Evolutionary conservation across 2,888 invertebrate genomes (phyloP), one percentile per base, ranked within the genome.

Genomic region (Oxytorus armatus): DNA sequence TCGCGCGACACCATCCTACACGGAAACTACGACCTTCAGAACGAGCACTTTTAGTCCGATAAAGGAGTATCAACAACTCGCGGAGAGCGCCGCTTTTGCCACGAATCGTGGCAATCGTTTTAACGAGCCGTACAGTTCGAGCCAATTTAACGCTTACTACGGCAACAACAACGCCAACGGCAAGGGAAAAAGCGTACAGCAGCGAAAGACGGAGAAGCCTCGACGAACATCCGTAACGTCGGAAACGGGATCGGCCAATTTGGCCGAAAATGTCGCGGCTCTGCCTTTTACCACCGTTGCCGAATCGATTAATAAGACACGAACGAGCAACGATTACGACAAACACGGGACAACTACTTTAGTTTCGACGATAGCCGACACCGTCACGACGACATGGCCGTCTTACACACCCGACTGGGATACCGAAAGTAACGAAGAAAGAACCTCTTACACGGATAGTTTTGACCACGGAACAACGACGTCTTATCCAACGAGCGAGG

Each of bases 11-110:
- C 89, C 91, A 0, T 72, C 86, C 1, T 91, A 91, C 39, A 91
- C 81, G 42, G 90, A 88, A 77, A 90, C 87, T 75, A 92, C 87
- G 79, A 92, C 89, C 77, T 92, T 92, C 53, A 87, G 92, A 11
- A 90, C 92, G 0, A 92, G 92, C 3, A 93, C 93, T 75, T 23
- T 77, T 87, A 93, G 89, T 77, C 92, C 92, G n/a, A 85, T 92
- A 1, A 93, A 92, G 79, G 96, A 96, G 90, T 94, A 94, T 88
- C 96, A 96, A 89, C 93, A 95, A 0, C 94, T 95, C 0, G 96
- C 96, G 7, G 97, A 97, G 91, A 95, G 95, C 5, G 95, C 96
- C 0, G 96, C 96, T 0, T 96, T 97, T 88, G 94, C 94, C 0
- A 94, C 94, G 44, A 93, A 92, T 81, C 90, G 91, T 16, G 89